Evolutionary conservation across 2,797 vertebrate genomes (phyloP), one percentile per base, ranked within the genome.

Genomic region (Benthosema pterotum): DNA sequence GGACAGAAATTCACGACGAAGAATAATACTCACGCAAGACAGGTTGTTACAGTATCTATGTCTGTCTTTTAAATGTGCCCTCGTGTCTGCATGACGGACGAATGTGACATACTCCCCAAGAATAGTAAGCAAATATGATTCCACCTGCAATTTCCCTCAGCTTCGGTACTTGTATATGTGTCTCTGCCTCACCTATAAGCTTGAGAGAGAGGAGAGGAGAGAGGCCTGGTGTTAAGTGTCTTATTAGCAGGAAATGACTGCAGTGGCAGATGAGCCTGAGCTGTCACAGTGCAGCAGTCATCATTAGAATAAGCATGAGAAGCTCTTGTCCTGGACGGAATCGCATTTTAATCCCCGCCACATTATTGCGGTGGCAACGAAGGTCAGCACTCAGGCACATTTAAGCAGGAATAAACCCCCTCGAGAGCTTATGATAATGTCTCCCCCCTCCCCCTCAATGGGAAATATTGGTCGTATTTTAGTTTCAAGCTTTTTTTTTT

Each of bases 401-500:
- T 81, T 89, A 92, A 92, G 91, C 91, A 88, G 73, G 85, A 90
- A 90, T 91, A 89, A 92, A 93, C 88, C 88, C 68, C 83, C 91
- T 83, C 61, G 87, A 87, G 93, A 87, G 88, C 91, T 88, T 89
- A 91, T 94, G 88, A 85, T 87, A 92, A 91, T 91, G 88, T 88
- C 83, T 86, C 83, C 77, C 90, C 93, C 92, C 91, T 90, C 87
- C 83, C 77, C 90, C 93, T 92, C 91, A 90, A 86, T 80, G 88
- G 86, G 87, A 91, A 92, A 92, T 89, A 91, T 84, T 84, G 73
- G 85, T 90, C 86, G 89, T 88, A 92, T 91, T 92, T 91, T 92
- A 90, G 89, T 93, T 93, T 89, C 88, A 86, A 93, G 91, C 85
- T 80, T 89, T n/a, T n/a, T n/a, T n/a, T n/a, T n/a, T 94, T 91